A percentile compares a stretch with the other conserved stretches of the same genome.
These are phyloP conservation scores for Tetraneura akinire DNA, from an alignment of 1,140 invertebrate species.

Conservation along the genomic window DNA sequence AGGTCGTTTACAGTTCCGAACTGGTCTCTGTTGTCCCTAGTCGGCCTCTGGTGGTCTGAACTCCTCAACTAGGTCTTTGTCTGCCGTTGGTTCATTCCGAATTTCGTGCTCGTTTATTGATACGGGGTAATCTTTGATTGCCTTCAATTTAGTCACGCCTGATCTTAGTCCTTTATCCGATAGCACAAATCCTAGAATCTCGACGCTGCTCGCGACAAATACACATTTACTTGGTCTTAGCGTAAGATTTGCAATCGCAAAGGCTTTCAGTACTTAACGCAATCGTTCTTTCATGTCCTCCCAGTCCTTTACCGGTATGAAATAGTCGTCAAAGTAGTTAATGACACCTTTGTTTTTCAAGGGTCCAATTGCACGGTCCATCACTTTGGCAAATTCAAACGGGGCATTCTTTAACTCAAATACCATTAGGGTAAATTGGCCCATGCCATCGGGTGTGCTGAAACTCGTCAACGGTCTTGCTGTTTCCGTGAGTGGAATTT, in stretches of 20 bases:
- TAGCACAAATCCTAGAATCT: slow-evolving; percentile 6
- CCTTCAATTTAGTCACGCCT: background rate
- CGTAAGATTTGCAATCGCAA: background rate
- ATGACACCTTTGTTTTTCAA: background rate
- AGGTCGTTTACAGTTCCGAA: too few species aligned
- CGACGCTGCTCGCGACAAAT: background rate
- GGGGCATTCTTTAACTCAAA: slow-evolving; percentile 55
- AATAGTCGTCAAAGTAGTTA: slow-evolving; percentile 29
- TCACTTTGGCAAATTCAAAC: slow-evolving; percentile 31
- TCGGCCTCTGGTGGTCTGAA: too few species aligned
- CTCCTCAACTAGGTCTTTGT: too few species aligned
- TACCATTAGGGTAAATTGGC: slow-evolving; percentile 53
- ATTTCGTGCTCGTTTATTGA: slow-evolving; percentile 1
- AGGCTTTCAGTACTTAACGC: background rate
- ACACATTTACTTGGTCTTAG: background rate
- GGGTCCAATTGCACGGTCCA: slow-evolving; percentile 16
- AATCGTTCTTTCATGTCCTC: background rate
- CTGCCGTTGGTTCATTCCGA: too few species aligned
- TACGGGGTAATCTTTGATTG: background rate
- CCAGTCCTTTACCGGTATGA: background rate
- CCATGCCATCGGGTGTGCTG: slow-evolving; percentile 47
- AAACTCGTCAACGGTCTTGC: slow-evolving; percentile 57
- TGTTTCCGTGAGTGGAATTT: slow-evolving; percentile 56
- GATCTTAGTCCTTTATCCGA: background rate
- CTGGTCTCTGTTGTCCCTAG: too few species aligned